These are phyloP conservation scores for Anguilla japonica DNA, from an alignment of 2,113 vertebrate genomes.

Conservation along the genomic window DNA sequence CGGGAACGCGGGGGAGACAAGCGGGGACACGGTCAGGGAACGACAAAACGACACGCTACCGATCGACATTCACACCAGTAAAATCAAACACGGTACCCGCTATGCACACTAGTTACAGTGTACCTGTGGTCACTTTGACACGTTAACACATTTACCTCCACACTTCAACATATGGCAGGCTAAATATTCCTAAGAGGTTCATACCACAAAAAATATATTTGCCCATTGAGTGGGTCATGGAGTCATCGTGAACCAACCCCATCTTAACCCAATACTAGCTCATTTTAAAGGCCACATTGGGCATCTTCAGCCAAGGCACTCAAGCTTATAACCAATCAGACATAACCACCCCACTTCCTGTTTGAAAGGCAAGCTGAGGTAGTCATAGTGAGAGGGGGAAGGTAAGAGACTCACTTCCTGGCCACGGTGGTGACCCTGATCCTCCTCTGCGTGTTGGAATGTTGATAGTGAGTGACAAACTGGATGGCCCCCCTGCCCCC, in stretches of 20 bases:
- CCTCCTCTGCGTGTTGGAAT: slow-evolving; percentile 87
- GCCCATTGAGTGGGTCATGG: neutral
- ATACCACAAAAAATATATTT: too few relatives aligned
- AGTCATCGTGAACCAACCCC: too few relatives aligned
- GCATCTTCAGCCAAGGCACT: neutral
- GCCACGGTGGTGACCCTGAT: slow-evolving; percentile 92
- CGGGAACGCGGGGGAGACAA: slow-evolving; percentile 2
- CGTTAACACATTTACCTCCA: too few relatives aligned
- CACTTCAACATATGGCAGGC: too few relatives aligned
- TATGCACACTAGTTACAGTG: too few relatives aligned
- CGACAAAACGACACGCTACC: neutral
- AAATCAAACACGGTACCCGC: neutral
- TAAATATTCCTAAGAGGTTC: too few relatives aligned
- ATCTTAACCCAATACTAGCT: neutral
- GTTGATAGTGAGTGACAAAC: slow-evolving; percentile 95
- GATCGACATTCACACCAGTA: neutral
- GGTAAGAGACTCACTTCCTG: slow-evolving; percentile 81
- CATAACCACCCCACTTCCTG: neutral
- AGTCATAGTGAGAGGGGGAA: neutral
- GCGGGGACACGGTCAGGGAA: neutral
- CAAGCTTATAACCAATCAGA: neutral
- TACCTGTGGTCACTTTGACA: too few relatives aligned
- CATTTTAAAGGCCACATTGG: neutral
- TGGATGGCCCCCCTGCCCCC: slow-evolving; percentile 91
- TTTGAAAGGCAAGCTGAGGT: too few relatives aligned